These are phyloP conservation scores for Chrysomela aeneicollis DNA, from an alignment of 2,888 invertebrate species.

Conservation along the genomic window DNA sequence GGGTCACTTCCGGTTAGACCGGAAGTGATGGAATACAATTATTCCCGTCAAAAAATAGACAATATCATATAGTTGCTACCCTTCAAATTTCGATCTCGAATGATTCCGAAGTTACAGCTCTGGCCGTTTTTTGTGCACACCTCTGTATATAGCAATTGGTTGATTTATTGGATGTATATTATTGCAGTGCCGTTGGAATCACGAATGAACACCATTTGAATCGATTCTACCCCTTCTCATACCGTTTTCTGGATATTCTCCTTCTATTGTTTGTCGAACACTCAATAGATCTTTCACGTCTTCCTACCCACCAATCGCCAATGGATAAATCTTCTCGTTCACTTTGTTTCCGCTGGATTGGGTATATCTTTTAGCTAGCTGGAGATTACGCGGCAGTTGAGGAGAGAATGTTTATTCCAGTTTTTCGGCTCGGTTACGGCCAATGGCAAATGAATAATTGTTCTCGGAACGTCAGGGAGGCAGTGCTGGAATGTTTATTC, in stretches of 20 bases:
- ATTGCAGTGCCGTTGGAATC: too few relatives aligned
- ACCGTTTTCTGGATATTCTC: background rate
- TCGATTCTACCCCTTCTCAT: too few relatives aligned
- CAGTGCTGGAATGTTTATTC: background rate
- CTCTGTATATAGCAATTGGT: too few relatives aligned
- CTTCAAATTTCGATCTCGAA: too few relatives aligned
- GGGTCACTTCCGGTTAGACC: too few relatives aligned
- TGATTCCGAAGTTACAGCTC: too few relatives aligned
- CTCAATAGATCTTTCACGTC: constrained; percentile 5
- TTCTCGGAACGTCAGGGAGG: background rate
- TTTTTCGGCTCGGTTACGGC: background rate
- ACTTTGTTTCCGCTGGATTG: constrained; percentile 31
- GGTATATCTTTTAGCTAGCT: constrained; percentile 33
- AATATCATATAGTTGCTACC: too few relatives aligned
- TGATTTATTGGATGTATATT: too few relatives aligned
- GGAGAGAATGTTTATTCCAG: background rate
- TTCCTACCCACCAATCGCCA: constrained; percentile 24
- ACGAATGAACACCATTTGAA: too few relatives aligned
- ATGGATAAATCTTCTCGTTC: constrained; percentile 34
- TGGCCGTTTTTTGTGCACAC: too few relatives aligned
- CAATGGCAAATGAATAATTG: background rate
- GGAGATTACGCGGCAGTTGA: constrained; percentile 16
- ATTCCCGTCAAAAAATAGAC: too few relatives aligned
- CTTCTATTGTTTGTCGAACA: constrained; percentile 1
- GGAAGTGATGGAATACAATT: too few relatives aligned